A percentile compares a stretch with the other conserved stretches of the same genome.
phyloP scores from a whole-genome alignment of 2,113 vertebrate species.

The Gracilinanus agilis region DNA sequence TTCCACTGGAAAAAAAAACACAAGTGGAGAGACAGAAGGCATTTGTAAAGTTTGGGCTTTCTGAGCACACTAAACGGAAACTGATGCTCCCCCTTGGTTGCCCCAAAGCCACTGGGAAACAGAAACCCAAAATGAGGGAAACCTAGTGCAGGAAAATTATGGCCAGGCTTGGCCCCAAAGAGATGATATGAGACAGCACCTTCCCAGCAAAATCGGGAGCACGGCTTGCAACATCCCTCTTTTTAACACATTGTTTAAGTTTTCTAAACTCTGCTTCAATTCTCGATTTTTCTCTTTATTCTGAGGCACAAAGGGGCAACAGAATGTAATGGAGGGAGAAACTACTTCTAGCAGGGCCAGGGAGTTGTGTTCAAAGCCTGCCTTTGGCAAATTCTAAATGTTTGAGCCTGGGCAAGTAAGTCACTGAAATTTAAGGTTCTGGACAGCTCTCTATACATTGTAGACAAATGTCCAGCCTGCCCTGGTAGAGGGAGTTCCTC shows the following conservation, averaged over 20 bases:
- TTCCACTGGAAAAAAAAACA: conserved; percentile 15
- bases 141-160: neutral
- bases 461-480: neutral
- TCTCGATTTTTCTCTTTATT: neutral
- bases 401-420: neutral
- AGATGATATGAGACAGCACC: neutral
- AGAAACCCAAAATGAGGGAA: neutral
- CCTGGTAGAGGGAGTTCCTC: neutral
- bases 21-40: neutral
- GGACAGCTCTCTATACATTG: neutral
- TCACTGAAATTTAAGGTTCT: neutral
- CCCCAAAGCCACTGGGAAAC: neutral
- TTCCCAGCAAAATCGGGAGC: neutral
- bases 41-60: neutral
- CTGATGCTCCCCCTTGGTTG: rapidly evolving
- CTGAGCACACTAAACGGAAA: neutral
- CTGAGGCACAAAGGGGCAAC: neutral
- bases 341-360: neutral
- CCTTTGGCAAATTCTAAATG: neutral
- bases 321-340: neutral
- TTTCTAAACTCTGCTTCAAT: neutral
- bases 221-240: neutral
- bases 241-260: neutral
- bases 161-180: neutral
- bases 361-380: neutral